phyloP scores from a whole-genome alignment of 2,888 invertebrate genomes.

The Melinaea menophilus region DNA sequence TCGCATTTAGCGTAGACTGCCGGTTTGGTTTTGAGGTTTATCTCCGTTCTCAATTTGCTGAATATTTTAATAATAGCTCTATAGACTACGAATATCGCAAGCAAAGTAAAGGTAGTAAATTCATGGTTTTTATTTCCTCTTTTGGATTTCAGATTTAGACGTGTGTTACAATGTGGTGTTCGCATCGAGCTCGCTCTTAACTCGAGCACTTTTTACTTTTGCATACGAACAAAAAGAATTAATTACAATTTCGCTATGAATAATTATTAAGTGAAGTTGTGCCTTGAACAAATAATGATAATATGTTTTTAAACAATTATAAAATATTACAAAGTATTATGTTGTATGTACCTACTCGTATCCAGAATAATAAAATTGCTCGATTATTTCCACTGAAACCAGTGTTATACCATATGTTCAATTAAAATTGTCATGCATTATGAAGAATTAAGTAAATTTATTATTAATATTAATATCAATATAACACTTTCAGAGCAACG shows the following conservation, averaged over 20 bases:
- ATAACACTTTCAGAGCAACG: no score
- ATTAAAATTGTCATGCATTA: no score
- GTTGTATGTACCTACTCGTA: no score
- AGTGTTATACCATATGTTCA: no score
- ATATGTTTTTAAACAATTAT: conserved; percentile 36
- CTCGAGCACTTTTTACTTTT: conserved; percentile 39
- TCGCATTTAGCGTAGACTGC: conserved; percentile 51
- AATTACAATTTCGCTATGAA: conserved; percentile 42
- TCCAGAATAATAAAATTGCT: no score
- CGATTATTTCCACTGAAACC: no score
- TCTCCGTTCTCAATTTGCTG: conserved; percentile 3
- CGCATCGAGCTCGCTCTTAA: background rate
- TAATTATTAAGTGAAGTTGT: no score
- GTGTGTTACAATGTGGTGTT: no score
- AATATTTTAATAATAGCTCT: conserved; percentile 5
- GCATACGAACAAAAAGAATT: conserved; percentile 57
- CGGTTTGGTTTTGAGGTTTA: conserved; percentile 23
- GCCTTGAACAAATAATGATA: conserved; percentile 42
- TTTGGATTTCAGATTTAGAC: no score
- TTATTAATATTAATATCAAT: no score
- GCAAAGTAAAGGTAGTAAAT: conserved; percentile 2
- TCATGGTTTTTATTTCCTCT: background rate
- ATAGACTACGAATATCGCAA: conserved; percentile 2
- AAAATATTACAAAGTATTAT: no score
- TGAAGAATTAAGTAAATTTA: no score